Percentiles rank a stretch among this genome's conserved stretches.
Conservation (phyloP, 2,797 vertebrate genomes). For the Chaetodon trifasciatus region DNA sequence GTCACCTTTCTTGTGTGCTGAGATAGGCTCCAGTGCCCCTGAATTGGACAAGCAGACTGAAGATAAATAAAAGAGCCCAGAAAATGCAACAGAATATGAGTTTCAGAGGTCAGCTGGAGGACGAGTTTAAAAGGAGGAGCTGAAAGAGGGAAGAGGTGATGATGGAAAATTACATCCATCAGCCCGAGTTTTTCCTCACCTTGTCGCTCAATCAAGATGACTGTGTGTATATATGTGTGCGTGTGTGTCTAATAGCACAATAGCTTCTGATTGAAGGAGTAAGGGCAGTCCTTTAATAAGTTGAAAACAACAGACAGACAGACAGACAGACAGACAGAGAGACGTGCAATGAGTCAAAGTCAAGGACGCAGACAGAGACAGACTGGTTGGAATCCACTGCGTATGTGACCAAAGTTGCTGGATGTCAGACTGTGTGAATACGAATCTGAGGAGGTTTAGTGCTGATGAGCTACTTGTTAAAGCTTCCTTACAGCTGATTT, state of each 20-base stretch:
- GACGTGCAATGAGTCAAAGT: conserved; percentile 7
- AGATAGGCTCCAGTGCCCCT: not conserved
- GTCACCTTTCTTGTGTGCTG: not conserved
- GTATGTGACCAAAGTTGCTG: conserved; percentile 12
- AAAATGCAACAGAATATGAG: conserved; percentile 24
- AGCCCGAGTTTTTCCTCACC: conserved; percentile 50
- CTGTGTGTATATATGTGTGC: conserved; percentile 19
- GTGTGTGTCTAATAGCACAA: conserved; percentile 59
- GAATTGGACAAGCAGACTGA: conserved; percentile 31
- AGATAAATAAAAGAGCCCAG: conserved; percentile 19
- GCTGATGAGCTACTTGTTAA: conserved; percentile 1
- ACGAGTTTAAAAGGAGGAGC: conserved; percentile 41
- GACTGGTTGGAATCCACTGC: conserved; percentile 19
- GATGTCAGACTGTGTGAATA: conserved; percentile 9
- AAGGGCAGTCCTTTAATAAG: conserved; percentile 34
- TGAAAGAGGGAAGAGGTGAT: conserved; percentile 55
- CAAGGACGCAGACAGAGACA: conserved; percentile 52
- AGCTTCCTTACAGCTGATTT: not conserved
- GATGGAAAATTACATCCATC: conserved; percentile 69
- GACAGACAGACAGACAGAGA: not conserved
- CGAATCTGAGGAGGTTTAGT: not conserved
- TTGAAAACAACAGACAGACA: conserved; percentile 1
- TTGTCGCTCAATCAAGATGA: conserved; percentile 47
- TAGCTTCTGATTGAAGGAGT: conserved; percentile 47
- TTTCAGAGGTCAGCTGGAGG: conserved; percentile 41